These are phyloP conservation scores for Montipora foliosa DNA, from an alignment of 64 coral and sea anemone genomes.

Conservation along the genomic window DNA sequence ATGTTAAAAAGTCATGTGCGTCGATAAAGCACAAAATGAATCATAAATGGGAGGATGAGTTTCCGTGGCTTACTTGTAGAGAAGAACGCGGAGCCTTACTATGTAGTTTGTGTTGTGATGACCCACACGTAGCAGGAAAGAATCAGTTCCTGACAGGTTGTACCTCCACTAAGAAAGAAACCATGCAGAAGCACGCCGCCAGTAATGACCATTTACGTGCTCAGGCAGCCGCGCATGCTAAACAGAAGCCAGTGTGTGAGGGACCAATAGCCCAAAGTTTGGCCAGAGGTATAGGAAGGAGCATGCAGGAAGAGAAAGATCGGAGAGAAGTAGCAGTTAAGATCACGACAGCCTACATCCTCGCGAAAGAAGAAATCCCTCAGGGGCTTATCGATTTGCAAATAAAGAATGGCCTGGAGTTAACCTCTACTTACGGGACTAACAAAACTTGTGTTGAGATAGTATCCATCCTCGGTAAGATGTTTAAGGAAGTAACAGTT, in stretches of 20 bases:
- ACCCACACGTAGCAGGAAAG: conserved; percentile 3
- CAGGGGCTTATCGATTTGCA: neutral
- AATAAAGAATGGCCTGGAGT: conserved; percentile 3
- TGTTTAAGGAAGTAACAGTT: neutral
- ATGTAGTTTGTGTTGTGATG: neutral
- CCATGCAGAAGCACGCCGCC: neutral
- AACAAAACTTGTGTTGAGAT: neutral
- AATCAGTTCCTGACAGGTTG: conserved; percentile 11
- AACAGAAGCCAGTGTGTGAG: conserved; percentile 16
- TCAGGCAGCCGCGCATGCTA: neutral
- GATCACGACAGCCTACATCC: neutral
- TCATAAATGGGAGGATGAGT: conserved; percentile 12
- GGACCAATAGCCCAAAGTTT: conserved; percentile 3
- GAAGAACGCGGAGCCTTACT: neutral
- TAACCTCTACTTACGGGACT: neutral
- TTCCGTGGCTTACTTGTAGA: neutral
- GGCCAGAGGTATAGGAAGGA: neutral
- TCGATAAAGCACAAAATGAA: neutral
- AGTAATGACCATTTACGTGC: neutral
- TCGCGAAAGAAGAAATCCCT: conserved; percentile 1
- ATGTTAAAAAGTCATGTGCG: neutral
- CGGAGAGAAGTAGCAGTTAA: too few relatives aligned
- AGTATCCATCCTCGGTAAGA: neutral
- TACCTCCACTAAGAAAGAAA: conserved; percentile 1
- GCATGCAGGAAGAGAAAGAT: too few relatives aligned